Conservation (phyloP, 1,140 invertebrate species). For the Musca vetustissima region DNA sequence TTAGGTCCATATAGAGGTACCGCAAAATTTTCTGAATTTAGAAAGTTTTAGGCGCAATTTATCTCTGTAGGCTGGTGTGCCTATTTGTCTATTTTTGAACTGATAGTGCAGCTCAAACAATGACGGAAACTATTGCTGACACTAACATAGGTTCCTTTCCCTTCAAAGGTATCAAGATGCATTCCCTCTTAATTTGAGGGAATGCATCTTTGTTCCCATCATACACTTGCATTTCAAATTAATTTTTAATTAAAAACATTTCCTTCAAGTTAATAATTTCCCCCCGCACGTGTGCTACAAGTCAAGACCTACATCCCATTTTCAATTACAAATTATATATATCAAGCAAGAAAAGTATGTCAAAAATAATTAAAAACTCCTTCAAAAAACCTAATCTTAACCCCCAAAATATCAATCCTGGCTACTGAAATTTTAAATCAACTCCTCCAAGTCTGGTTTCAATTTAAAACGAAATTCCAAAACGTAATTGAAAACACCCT, state of each 20-base stretch:
- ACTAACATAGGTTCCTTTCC: too few species aligned
- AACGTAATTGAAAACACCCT: background rate
- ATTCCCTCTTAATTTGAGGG: too few species aligned
- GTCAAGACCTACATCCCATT: background rate
- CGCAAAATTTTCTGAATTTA: too few species aligned
- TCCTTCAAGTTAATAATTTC: background rate
- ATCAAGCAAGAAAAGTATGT: background rate
- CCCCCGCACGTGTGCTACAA: background rate
- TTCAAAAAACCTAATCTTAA: background rate
- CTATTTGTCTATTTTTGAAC: too few species aligned
- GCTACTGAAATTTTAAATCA: background rate
- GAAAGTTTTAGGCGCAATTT: too few species aligned
- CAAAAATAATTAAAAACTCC: background rate
- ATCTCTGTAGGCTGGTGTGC: too few species aligned
- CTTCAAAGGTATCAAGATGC: too few species aligned
- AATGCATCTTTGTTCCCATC: too few species aligned
- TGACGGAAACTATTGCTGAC: too few species aligned
- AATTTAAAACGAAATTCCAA: background rate
- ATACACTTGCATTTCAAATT: too few species aligned
- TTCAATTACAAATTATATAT: background rate
- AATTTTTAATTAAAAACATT: slow-evolving; percentile 8
- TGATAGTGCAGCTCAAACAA: too few species aligned
- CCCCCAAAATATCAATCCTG: background rate
- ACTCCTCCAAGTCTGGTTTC: background rate
- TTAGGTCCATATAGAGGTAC: too few species aligned